These are phyloP conservation scores for Brachionus rotundiformis DNA, from an alignment of 1,140 invertebrate species.

Conservation along the genomic window DNA sequence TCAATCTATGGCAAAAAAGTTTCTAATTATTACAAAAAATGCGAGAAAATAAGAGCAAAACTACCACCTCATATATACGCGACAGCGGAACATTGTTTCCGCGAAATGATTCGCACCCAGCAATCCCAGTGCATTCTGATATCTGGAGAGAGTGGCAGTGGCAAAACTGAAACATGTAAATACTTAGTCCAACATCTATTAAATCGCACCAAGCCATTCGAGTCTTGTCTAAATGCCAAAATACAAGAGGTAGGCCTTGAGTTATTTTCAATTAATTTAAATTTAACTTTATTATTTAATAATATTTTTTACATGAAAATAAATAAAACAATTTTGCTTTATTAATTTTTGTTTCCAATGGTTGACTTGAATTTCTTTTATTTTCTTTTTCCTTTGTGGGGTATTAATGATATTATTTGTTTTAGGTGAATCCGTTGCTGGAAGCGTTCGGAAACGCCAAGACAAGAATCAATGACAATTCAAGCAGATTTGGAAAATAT, in stretches of 20 bases:
- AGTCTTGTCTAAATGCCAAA: conserved; percentile 49
- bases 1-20: conserved; percentile 76
- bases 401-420: background rate
- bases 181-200: conserved; percentile 69
- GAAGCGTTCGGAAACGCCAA: conserved; percentile 75
- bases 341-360: too few relatives aligned
- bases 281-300: conserved; percentile 69
- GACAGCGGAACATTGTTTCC: conserved; percentile 76
- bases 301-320: conserved; percentile 73
- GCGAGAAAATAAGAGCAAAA: conserved; percentile 74
- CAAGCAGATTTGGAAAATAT: conserved; percentile 68
- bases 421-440: conserved; percentile 52
- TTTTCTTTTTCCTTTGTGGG: too few relatives aligned
- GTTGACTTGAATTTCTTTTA: too few relatives aligned
- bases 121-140: conserved; percentile 85
- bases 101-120: conserved; percentile 76
- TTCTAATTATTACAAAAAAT: conserved; percentile 85
- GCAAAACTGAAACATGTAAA: conserved; percentile 86
- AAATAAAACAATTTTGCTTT: too few relatives aligned
- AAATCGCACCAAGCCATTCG: conserved; percentile 52
- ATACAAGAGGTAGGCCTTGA: conserved; percentile 33
- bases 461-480: conserved; percentile 76
- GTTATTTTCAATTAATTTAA: background rate
- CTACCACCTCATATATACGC: conserved; percentile 83
- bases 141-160: conserved; percentile 94